Evolutionary conservation across 2,888 invertebrate genomes (phyloP).

Genomic region (Kryphioiulus occultus): DNA sequence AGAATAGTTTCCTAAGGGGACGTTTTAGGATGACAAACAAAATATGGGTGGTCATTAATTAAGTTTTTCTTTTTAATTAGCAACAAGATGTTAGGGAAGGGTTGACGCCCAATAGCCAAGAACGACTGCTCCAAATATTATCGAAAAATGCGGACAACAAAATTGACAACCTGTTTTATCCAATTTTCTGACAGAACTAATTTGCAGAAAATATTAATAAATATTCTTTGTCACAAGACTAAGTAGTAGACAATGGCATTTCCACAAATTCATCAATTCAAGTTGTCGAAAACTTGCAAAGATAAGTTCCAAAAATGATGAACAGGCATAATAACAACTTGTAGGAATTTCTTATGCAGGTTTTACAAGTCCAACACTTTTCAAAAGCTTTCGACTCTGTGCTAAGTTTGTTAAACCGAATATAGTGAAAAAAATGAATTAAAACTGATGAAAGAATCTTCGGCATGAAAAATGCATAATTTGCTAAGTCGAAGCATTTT

Average conservation of each 20-base stretch:
- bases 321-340: no score
- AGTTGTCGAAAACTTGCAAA: no score
- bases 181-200: not conserved
- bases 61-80: not conserved
- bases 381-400: no score
- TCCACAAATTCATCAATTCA: no score
- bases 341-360: no score
- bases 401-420: no score
- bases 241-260: not conserved
- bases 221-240: not conserved
- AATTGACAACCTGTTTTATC: not conserved
- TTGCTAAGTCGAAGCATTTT: no score
- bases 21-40: not conserved
- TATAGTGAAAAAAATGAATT: no score
- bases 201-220: not conserved
- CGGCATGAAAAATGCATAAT: no score
- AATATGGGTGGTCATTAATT: not conserved
- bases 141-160: not conserved
- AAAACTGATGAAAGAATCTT: no score
- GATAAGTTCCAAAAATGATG: no score
- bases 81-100: not conserved
- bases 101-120: slow-evolving; percentile 16
- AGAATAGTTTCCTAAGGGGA: not conserved
- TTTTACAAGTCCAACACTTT: no score
- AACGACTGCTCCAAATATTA: not conserved